Evolutionary conservation across 30 jellyfish, hydroid and myxozoan genomes (phyloP), one percentile per base, ranked within the genome.

Genomic region (Pelagia noctiluca): DNA sequence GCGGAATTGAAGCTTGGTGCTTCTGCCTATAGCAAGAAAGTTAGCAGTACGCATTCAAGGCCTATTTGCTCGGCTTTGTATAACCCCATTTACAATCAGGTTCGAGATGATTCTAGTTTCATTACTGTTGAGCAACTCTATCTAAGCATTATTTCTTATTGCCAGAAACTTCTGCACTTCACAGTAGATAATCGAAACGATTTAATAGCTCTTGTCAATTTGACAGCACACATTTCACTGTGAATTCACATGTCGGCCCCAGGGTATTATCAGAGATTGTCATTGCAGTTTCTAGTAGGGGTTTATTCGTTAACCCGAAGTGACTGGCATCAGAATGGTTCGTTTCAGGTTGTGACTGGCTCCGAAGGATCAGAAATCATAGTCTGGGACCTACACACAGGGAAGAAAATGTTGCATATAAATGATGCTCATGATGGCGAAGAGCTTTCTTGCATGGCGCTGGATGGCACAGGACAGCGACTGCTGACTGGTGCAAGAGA

Each of bases 401-500:
- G 93, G 28, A 71, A 71, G 63, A 54, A 76, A 35, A 72, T 71
- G 82, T 47, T 72, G 35, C 86, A 71, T 35, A 23, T 83, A 35
- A 83, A 83, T 24, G 63, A 83, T 18, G 86, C 71, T 11, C 93
- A 83, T n/a, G 82, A 71, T 28, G 82, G 93, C 1, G 93, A 83
- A 37, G 93, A 83, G 32, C 38, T 83, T 26, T 83, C 93, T 23
- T 83, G 93, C 37, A 70, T 83, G 93, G 93, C 93, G 28, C 28
- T 83, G 21, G 93, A 83, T 72, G 86, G 86, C 4, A 80, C 42
- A 23, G 86, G 86, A 21, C 84, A 83, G 63, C 50, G 93, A 35
- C 33, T 83, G 70, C 50, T 83, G 24, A 83, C 93, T 10, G 93
- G 87, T n/a, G 86, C 93, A 22, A 83, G 93, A 71, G 93, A 83